A percentile compares a stretch with the other conserved stretches of the same genome.
Conservation (phyloP, 53 echinoderm and acorn worm species). For the Mesocentrotus franciscanus region DNA sequence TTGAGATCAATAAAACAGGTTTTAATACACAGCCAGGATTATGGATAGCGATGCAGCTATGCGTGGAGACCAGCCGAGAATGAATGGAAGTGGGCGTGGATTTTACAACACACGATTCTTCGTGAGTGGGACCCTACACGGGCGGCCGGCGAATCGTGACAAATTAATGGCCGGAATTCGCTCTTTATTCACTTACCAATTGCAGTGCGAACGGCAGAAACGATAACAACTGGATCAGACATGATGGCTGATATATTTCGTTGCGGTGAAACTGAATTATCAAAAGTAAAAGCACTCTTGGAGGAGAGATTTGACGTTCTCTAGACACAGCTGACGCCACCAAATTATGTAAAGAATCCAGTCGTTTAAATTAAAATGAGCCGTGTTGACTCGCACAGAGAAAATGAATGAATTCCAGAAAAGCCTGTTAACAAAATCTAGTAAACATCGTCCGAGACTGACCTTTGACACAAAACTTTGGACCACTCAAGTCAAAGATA, state of each 20-base stretch:
- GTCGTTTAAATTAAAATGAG: too few species aligned
- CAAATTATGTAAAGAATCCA: background rate
- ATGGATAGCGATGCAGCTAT: too few species aligned
- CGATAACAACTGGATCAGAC: conserved; percentile 91
- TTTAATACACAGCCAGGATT: too few species aligned
- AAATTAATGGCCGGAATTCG: background rate
- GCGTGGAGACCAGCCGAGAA: too few species aligned
- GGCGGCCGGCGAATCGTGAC: too few species aligned
- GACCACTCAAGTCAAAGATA: background rate
- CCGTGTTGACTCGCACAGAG: background rate
- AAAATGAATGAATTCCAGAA: background rate
- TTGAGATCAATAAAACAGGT: too few species aligned
- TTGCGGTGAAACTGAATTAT: background rate
- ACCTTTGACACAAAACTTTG: conserved; percentile 17
- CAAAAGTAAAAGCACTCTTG: background rate
- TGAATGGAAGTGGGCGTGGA: too few species aligned
- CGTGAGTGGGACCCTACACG: too few species aligned
- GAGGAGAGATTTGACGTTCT: background rate
- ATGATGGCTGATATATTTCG: conserved; percentile 43
- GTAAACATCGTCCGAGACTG: background rate
- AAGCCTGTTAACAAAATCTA: background rate
- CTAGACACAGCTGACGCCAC: background rate
- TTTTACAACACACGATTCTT: too few species aligned
- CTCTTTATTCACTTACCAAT: conserved; percentile 76
- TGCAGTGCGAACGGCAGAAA: conserved; percentile 89